phyloP scores from a whole-genome alignment of 2,888 invertebrate species.

The Parapristionchus giblindavisi region DNA sequence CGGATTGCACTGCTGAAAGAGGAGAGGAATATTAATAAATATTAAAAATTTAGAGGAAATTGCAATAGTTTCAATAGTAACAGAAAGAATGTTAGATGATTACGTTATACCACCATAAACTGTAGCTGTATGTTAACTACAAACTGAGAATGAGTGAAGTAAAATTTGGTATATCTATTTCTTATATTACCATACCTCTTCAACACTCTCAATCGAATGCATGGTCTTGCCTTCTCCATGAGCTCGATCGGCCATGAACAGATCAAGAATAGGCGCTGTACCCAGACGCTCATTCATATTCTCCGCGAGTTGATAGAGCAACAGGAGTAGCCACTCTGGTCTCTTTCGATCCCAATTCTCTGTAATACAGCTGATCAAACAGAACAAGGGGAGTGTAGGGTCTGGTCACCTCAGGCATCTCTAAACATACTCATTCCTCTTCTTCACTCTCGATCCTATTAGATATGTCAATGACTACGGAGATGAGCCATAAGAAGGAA shows the following conservation, averaged over 20 bases:
- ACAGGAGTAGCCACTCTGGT: slow-evolving; percentile 75
- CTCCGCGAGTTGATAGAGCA: slow-evolving; percentile 74
- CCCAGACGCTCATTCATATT: slow-evolving; percentile 70
- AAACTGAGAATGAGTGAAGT: too few species aligned
- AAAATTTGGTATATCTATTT: too few species aligned
- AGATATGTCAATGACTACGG: neutral
- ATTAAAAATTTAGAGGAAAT: too few species aligned
- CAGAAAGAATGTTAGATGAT: too few species aligned
- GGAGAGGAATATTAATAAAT: too few species aligned
- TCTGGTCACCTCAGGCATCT: neutral
- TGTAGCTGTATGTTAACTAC: too few species aligned
- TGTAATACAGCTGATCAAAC: slow-evolving; percentile 49
- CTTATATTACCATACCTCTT: slow-evolving; percentile 61
- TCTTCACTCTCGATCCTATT: neutral
- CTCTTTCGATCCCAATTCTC: slow-evolving; percentile 74
- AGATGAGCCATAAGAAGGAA: neutral
- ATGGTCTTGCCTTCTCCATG: slow-evolving; percentile 72
- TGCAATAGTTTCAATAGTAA: too few species aligned
- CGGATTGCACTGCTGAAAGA: slow-evolving; percentile 74
- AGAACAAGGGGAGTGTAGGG: too few species aligned
- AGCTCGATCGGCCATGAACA: slow-evolving; percentile 74
- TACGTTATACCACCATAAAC: too few species aligned
- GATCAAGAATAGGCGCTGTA: slow-evolving; percentile 74
- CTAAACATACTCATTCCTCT: neutral
- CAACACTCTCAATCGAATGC: slow-evolving; percentile 74